Evolutionary conservation across 2,797 vertebrate species (phyloP).

Genomic region (Lateolabrax maculatus): DNA sequence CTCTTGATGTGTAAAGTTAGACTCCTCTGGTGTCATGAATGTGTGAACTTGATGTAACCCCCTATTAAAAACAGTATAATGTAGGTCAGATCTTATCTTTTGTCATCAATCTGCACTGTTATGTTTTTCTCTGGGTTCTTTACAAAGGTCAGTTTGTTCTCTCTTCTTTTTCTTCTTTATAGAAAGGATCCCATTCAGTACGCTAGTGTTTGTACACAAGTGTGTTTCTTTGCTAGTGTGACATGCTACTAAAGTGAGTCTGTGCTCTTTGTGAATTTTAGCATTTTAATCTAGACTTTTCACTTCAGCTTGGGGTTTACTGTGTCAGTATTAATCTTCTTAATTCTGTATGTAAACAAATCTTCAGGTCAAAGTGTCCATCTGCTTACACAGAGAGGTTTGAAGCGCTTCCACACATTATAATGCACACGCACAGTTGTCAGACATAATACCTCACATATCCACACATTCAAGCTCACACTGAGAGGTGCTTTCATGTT

Average conservation of each 20-base stretch:
- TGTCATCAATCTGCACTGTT: not conserved
- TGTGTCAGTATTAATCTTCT: constrained; percentile 55
- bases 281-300: constrained; percentile 36
- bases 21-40: not conserved
- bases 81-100: not conserved
- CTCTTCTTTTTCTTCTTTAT: not conserved
- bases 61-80: not conserved
- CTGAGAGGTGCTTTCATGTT: constrained; percentile 43
- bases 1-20: not conserved
- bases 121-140: not conserved
- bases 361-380: constrained; percentile 48
- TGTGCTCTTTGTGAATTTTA: constrained; percentile 4
- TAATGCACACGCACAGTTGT: not conserved
- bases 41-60: not conserved
- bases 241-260: not conserved
- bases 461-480: not conserved
- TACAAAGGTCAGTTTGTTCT: not conserved
- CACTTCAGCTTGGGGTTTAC: constrained; percentile 20
- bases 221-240: not conserved
- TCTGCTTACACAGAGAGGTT: constrained; percentile 30
- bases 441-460: constrained; percentile 22
- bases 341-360: constrained; percentile 46
- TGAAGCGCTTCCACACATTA: not conserved
- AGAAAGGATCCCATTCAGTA: not conserved
- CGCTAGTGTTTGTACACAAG: not conserved